Conservation (phyloP, 1,140 invertebrate genomes). For the Penaeus vannamei region DNA sequence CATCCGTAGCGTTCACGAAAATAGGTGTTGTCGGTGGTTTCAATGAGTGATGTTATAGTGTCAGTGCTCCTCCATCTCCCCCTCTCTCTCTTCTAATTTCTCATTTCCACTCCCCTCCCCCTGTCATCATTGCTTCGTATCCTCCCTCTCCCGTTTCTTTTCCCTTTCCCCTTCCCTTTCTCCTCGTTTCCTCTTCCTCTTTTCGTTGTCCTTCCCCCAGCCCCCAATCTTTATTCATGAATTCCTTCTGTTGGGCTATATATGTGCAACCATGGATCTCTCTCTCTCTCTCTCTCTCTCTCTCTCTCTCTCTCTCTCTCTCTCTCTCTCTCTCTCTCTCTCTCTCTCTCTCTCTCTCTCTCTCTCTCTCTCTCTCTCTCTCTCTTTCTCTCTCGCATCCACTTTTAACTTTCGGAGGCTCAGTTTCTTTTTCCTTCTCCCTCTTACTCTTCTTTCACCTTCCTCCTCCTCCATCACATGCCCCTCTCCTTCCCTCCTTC, state of each 20-base stretch:
- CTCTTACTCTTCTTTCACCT: background rate
- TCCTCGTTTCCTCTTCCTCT: background rate
- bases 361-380: too few species aligned
- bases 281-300: constrained; percentile 49
- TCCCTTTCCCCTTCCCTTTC: background rate
- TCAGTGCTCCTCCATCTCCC: background rate
- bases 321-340: constrained; percentile 49
- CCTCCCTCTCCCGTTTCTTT: background rate
- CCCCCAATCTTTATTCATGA: background rate
- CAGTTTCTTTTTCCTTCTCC: too few species aligned
- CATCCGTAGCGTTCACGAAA: too few species aligned
- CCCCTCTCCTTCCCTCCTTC: background rate
- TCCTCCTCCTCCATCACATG: background rate
- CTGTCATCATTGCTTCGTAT: background rate
- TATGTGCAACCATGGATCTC: background rate
- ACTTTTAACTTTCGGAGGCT: too few species aligned
- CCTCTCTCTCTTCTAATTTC: background rate
- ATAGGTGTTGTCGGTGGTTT: too few species aligned
- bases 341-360: constrained; percentile 8
- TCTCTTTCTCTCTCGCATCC: too few species aligned
- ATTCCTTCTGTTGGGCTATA: background rate
- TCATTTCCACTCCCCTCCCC: background rate
- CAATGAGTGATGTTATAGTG: background rate
- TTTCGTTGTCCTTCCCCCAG: background rate
- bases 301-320: constrained; percentile 55